These are phyloP conservation scores for Desmodus rotundus DNA, from an alignment of 2,113 vertebrate species.

Conservation along the genomic window DNA sequence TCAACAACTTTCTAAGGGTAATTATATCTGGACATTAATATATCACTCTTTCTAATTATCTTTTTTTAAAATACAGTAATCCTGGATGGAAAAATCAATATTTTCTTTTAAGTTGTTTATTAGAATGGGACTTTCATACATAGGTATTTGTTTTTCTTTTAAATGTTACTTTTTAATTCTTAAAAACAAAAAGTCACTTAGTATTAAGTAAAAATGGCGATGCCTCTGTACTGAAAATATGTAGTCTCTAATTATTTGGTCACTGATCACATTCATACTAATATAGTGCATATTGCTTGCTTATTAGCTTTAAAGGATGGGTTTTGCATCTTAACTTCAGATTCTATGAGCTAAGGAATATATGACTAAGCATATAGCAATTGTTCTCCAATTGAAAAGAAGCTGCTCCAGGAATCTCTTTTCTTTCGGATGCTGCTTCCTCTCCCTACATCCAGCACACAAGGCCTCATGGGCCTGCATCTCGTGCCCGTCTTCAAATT, in stretches of 20 bases:
- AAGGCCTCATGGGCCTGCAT: not conserved
- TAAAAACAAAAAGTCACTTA: not conserved
- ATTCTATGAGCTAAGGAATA: not conserved
- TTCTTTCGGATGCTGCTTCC: not conserved
- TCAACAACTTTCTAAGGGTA: not conserved
- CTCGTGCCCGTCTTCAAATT: not conserved
- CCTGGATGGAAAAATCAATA: conserved; percentile 23
- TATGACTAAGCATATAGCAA: not conserved
- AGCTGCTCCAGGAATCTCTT: not conserved
- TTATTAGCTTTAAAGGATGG: not conserved
- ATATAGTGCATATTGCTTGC: not conserved
- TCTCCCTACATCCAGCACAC: not conserved
- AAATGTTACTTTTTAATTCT: not conserved
- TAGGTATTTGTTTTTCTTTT: not conserved
- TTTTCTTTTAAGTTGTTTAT: conserved; percentile 46
- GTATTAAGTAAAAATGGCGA: not conserved
- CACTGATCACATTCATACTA: not conserved
- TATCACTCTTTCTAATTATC: conserved; percentile 39
- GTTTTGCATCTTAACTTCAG: not conserved
- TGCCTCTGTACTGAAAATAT: not conserved
- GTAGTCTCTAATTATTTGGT: not conserved
- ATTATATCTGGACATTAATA: conserved; percentile 22
- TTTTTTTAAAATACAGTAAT: conserved; percentile 7
- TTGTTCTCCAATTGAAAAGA: not conserved
- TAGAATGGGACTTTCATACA: not conserved